Conservation (phyloP, 1,140 invertebrate species). For the Aphidius ervi region DNA sequence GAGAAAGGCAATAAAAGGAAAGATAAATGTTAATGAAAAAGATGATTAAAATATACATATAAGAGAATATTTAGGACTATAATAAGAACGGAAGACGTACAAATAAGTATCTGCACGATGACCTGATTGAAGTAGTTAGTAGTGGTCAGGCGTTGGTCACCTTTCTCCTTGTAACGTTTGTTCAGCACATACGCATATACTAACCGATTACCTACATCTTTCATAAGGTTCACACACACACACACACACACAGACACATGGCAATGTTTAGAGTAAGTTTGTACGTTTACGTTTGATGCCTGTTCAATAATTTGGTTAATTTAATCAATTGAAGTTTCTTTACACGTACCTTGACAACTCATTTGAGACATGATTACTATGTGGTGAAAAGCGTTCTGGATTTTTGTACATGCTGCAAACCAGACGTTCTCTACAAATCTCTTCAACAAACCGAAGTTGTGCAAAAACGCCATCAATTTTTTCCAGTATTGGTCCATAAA, state of each 20-base stretch:
- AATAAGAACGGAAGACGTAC: slow-evolving; percentile 21
- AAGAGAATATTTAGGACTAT: slow-evolving; percentile 23
- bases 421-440: slow-evolving; percentile 69
- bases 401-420: slow-evolving; percentile 80
- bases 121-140: slow-evolving; percentile 42
- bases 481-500: slow-evolving; percentile 72
- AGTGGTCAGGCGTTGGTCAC: slow-evolving; percentile 32
- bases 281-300: too few relatives aligned
- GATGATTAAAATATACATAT: slow-evolving; percentile 25
- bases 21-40: slow-evolving; percentile 3
- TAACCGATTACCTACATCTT: neutral
- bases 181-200: slow-evolving; percentile 2
- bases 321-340: too few relatives aligned
- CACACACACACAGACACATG: too few relatives aligned
- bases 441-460: slow-evolving; percentile 63
- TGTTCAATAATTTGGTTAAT: too few relatives aligned
- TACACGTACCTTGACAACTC: slow-evolving; percentile 75
- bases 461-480: slow-evolving; percentile 70
- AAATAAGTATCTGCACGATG: slow-evolving; percentile 27
- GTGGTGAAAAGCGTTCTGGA: slow-evolving; percentile 69
- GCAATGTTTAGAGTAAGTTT: too few relatives aligned
- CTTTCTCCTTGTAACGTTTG: slow-evolving; percentile 42
- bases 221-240: too few relatives aligned
- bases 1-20: too few relatives aligned
- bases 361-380: slow-evolving; percentile 78